A percentile compares a stretch with the other conserved stretches of the same genome.
These are phyloP conservation scores for Drosophila kikkawai DNA, from an alignment of 1,140 invertebrate genomes.

Conservation along the genomic window DNA sequence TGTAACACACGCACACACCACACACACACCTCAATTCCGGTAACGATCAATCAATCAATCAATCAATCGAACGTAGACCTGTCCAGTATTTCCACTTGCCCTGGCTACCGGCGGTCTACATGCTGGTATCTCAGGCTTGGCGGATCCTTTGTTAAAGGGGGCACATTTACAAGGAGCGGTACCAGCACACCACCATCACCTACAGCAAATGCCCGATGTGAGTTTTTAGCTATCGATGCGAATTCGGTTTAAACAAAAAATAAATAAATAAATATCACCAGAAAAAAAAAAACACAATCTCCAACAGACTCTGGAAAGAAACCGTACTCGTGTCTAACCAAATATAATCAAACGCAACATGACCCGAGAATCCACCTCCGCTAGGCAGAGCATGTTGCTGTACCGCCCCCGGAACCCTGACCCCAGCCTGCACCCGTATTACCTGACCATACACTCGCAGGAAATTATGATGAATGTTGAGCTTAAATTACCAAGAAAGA, in stretches of 20 bases:
- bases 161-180: constrained; percentile 91
- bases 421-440: constrained; percentile 13
- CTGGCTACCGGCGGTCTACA: constrained; percentile 85
- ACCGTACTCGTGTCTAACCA: constrained; percentile 35
- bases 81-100: constrained; percentile 85
- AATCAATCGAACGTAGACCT: constrained; percentile 75
- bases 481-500: too few species aligned
- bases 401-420: constrained; percentile 10
- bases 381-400: constrained; percentile 49
- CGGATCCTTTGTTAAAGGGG: constrained; percentile 91
- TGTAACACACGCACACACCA: constrained; percentile 20
- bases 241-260: constrained; percentile 43
- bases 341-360: constrained; percentile 39
- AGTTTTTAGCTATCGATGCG: constrained; percentile 76
- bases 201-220: constrained; percentile 86
- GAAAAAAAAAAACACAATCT: constrained; percentile 29
- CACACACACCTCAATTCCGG: constrained; percentile 16
- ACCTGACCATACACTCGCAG: background rate
- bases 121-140: constrained; percentile 88
- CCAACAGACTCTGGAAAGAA: constrained; percentile 33
- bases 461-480: background rate
- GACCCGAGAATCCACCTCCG: constrained; percentile 15
- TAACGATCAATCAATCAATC: constrained; percentile 39
- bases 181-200: constrained; percentile 91
- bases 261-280: background rate